Evolutionary conservation across 1,140 invertebrate genomes (phyloP), one percentile per base, ranked within the genome.

Genomic region (Octopus sinensis): DNA sequence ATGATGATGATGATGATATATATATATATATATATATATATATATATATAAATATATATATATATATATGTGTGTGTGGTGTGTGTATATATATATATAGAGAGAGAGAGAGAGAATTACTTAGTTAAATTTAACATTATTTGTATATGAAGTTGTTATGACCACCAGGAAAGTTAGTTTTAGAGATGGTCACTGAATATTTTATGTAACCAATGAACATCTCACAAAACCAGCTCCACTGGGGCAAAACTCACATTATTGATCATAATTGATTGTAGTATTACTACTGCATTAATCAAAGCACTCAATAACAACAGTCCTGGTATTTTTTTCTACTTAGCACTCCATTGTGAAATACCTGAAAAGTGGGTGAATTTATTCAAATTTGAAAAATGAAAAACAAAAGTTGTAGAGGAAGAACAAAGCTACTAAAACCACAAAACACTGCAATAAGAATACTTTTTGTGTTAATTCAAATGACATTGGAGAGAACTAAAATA

Each of bases 131-230:
- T 43, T 43, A 1, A 43, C 30, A 43, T 43, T 43, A 43, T 43
- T 43, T 43, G 30, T 43, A 3, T 43, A 43, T 43, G 30, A 43
- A 43, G 30, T 43, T 43, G 30, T 43, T 43, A 43, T 43, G 30
- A 23, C 68, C 68, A 10, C 30, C 13, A 73, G 7, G 68, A 23
- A 73, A 73, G 68, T 73, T 73, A 23, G 68, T 73, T 73, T 73
- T 23, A 73, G 68, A 73, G 68, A 73, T 73, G 68, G 68, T 73
- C 68, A 73, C 68, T 73, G 30, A 73, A 73, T 73, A n/a, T 73
- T 9, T 17, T 73, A 73, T n/a, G 17, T 6, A 6, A 73, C 30
- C 68, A 73, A 73, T 73, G 68, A 73, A 73, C 68, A 73, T 73
- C 68, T 73, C 7, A 73, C 68, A 73, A 73, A 73, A 73, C 68